Conservation (phyloP, 2,797 vertebrate genomes). For the Melanotaenia maccullochi region DNA sequence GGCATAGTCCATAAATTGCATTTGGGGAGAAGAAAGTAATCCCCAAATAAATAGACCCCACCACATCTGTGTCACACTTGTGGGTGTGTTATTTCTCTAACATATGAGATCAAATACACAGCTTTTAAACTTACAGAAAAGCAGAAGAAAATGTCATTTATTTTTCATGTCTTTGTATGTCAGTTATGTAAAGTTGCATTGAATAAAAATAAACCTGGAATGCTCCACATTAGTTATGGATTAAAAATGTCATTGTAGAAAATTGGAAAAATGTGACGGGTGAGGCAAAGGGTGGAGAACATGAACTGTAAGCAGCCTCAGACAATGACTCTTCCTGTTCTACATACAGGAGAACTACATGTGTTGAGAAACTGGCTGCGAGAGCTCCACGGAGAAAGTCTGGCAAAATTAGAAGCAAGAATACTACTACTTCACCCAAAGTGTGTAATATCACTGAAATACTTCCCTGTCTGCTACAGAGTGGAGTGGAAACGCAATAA, state of each 20-base stretch:
- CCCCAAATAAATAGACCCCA: not conserved
- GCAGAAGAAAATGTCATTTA: not conserved
- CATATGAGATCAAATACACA: not conserved
- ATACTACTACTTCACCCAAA: conserved; percentile 9
- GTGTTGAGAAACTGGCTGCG: not conserved
- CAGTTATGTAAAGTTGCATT: not conserved
- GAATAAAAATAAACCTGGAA: conserved; percentile 21
- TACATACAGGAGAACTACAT: conserved; percentile 24
- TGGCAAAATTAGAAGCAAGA: not conserved
- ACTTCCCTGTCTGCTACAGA: conserved; percentile 18
- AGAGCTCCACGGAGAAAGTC: conserved; percentile 5
- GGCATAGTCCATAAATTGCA: not conserved
- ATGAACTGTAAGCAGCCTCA: conserved; percentile 29
- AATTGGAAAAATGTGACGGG: conserved; percentile 59
- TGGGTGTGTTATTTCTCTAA: not conserved
- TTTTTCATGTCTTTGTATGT: not conserved
- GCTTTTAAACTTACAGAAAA: not conserved
- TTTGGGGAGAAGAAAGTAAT: not conserved
- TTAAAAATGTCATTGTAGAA: conserved; percentile 40
- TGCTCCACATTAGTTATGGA: conserved; percentile 24
- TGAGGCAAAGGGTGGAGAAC: conserved; percentile 47
- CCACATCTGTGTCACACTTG: not conserved
- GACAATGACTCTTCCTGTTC: conserved; percentile 75
- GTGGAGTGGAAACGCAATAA: conserved; percentile 66
- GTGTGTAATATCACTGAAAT: conserved; percentile 26